These are phyloP conservation scores for Plebejus anna DNA, from an alignment of 2,888 invertebrate species.

Conservation along the genomic window DNA sequence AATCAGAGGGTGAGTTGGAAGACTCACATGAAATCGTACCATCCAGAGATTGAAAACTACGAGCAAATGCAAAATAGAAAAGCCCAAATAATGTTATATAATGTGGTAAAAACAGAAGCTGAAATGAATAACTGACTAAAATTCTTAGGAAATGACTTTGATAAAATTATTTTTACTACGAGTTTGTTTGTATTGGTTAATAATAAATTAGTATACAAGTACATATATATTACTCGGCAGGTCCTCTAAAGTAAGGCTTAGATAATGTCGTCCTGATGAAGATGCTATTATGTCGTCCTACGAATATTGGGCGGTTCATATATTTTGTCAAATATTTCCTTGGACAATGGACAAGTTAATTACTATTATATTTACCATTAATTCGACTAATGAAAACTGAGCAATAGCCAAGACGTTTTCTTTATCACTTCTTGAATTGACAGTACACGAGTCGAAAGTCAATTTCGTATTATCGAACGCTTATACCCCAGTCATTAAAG, in stretches of 20 bases:
- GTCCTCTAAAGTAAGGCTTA: no score
- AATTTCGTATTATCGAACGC: no score
- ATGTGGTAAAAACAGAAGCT: conserved; percentile 27
- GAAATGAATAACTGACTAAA: conserved; percentile 21
- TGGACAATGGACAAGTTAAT: not conserved
- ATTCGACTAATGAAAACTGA: not conserved
- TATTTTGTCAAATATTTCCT: not conserved
- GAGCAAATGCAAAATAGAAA: conserved; percentile 29
- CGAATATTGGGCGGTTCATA: not conserved
- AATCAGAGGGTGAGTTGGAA: conserved; percentile 62
- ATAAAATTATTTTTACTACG: not conserved
- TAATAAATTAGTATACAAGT: not conserved
- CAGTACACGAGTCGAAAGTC: no score
- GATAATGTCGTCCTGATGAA: not conserved
- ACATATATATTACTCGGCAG: no score
- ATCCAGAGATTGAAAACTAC: conserved; percentile 49
- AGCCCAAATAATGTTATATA: conserved; percentile 26
- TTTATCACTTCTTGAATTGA: no score
- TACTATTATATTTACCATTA: not conserved
- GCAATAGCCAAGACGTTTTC: not conserved
- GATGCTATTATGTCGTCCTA: not conserved
- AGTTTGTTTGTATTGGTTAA: not conserved
- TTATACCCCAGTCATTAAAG: no score
- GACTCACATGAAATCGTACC: conserved; percentile 56
- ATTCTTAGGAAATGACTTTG: not conserved